These are phyloP conservation scores for Cepaea nemoralis DNA, from an alignment of 1,140 invertebrate genomes.

Conservation along the genomic window DNA sequence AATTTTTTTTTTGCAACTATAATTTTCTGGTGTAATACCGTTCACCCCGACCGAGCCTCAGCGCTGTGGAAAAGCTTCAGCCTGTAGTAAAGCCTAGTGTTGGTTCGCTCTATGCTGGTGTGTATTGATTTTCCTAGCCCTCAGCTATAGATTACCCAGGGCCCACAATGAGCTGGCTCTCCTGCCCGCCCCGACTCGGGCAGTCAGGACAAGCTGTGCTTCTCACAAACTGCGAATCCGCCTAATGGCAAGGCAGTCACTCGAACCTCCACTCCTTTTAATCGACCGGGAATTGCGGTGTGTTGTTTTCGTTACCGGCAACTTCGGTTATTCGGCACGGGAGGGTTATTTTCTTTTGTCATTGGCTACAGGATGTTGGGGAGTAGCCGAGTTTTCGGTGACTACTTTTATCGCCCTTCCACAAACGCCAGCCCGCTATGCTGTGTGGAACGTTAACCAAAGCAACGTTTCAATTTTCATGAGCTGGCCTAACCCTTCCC, in stretches of 20 bases:
- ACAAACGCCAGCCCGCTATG: constrained; percentile 31
- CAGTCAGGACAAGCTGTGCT: constrained; percentile 33
- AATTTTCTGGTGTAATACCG: neutral
- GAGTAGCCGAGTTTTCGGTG: neutral
- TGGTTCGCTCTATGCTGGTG: constrained; percentile 24
- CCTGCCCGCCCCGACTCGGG: neutral
- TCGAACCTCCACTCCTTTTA: neutral
- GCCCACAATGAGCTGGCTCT: constrained; percentile 30
- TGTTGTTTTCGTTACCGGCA: neutral
- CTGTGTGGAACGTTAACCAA: constrained; percentile 31
- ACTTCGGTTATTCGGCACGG: neutral
- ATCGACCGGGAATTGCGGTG: neutral
- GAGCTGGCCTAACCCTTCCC: neutral
- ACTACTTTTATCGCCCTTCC: neutral
- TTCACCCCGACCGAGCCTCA: constrained; percentile 18
- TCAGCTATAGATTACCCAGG: constrained; percentile 42
- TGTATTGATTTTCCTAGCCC: constrained; percentile 39
- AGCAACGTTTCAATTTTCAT: neutral
- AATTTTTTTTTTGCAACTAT: neutral
- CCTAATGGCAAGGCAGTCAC: neutral
- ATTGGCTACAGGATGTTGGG: constrained; percentile 1
- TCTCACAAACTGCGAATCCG: neutral
- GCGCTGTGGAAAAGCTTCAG: constrained; percentile 25
- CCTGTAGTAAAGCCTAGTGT: constrained; percentile 36
- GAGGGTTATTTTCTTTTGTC: neutral